A percentile compares a stretch with the other conserved stretches of the same genome.
Evolutionary conservation across 2,113 vertebrate species (phyloP).

Genomic region (Ceyx melanurus): DNA sequence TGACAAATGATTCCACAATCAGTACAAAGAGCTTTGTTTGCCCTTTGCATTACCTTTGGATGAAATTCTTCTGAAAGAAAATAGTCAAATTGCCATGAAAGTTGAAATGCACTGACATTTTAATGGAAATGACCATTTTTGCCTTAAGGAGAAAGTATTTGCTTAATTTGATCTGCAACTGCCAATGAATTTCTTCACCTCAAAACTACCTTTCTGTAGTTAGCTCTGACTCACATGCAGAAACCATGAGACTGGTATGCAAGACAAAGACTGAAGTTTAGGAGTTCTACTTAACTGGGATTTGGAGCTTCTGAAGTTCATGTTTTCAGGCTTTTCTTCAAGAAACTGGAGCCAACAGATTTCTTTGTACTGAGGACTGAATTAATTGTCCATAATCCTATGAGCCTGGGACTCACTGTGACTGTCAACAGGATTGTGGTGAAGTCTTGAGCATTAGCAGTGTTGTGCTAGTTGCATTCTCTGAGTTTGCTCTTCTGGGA

Average conservation of each 20-base stretch:
- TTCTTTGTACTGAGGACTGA: neutral
- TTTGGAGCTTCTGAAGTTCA: neutral
- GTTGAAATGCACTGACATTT: neutral
- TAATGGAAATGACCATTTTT: conserved; percentile 17
- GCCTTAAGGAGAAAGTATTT: neutral
- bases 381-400: neutral
- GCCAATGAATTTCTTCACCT: neutral
- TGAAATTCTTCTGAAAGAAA: neutral
- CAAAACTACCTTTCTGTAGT: neutral
- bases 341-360: neutral
- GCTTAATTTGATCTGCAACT: conserved; percentile 9
- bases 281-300: neutral
- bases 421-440: neutral
- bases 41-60: neutral
- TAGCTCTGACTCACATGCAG: neutral
- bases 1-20: neutral
- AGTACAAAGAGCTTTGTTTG: neutral
- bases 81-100: neutral
- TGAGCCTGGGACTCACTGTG: neutral
- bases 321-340: neutral
- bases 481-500: neutral
- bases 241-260: neutral
- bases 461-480: neutral
- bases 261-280: neutral
- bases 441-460: neutral